Evolutionary conservation across 2,113 vertebrate genomes (phyloP).

Genomic region (Siniperca chuatsi): DNA sequence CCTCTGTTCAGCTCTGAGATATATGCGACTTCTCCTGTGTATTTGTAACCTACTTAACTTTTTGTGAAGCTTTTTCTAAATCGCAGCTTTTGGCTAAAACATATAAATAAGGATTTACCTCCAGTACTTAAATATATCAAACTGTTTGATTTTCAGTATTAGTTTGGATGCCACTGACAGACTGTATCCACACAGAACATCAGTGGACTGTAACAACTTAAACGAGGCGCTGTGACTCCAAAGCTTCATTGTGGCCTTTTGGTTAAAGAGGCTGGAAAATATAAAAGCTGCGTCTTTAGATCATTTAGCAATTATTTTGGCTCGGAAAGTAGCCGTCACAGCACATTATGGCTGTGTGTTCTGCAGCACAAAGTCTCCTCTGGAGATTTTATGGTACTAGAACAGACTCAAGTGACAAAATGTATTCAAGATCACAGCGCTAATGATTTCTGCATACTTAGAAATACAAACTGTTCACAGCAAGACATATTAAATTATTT

Average conservation of each 20-base stretch:
- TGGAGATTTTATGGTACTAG: conserved; percentile 5
- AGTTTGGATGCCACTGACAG: neutral
- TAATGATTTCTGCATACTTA: neutral
- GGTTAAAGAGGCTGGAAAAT: conserved; percentile 47
- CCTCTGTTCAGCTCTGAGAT: conserved; percentile 11
- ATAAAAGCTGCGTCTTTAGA: conserved; percentile 27
- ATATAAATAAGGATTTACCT: neutral
- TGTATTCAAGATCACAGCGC: neutral
- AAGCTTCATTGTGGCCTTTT: neutral
- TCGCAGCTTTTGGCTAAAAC: neutral
- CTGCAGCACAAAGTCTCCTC: neutral
- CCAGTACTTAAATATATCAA: no score
- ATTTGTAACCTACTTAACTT: conserved; percentile 47
- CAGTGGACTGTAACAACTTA: neutral
- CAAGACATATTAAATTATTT: neutral
- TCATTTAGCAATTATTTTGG: conserved; percentile 33
- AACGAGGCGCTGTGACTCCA: neutral
- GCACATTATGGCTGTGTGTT: conserved; percentile 2
- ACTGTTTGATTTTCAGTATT: neutral
- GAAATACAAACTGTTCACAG: neutral
- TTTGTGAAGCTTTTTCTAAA: neutral
- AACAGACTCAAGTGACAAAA: neutral
- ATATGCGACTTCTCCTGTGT: conserved; percentile 33
- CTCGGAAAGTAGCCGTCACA: conserved; percentile 39
- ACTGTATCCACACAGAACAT: neutral